phyloP scores from a whole-genome alignment of 2,888 invertebrate species.

The Amphipyra berbera region DNA sequence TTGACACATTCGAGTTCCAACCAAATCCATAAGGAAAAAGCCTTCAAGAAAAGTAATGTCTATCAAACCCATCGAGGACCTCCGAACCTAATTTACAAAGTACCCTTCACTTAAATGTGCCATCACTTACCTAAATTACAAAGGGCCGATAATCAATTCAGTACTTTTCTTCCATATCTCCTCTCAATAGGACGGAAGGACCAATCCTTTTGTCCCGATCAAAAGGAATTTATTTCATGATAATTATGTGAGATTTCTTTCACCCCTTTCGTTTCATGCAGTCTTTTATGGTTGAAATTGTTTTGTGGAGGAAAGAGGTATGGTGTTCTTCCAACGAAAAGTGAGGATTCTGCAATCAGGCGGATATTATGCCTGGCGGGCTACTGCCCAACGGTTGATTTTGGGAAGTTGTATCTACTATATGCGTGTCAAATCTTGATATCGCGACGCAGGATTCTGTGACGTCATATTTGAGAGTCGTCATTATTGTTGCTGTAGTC shows the following conservation, averaged over 20 bases:
- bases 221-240: conserved; percentile 28
- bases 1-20: conserved; percentile 20
- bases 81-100: conserved; percentile 43
- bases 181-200: conserved; percentile 30
- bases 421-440: too few species aligned
- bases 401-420: too few species aligned
- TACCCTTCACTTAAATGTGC: conserved; percentile 34
- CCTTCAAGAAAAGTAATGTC: conserved; percentile 25
- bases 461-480: too few species aligned
- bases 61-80: conserved; percentile 18
- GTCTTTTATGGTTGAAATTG: conserved; percentile 1
- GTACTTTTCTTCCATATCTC: conserved; percentile 47
- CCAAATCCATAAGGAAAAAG: conserved; percentile 20
- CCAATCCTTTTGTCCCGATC: conserved; percentile 31
- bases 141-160: conserved; percentile 51
- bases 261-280: conserved; percentile 1
- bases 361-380: too few species aligned
- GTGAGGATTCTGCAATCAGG: too few species aligned
- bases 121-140: conserved; percentile 47
- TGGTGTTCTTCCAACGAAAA: too few species aligned
- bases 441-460: too few species aligned
- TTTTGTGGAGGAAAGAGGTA: too few species aligned
- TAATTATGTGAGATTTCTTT: conserved; percentile 42
- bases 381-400: too few species aligned
- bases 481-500: too few species aligned